Conservation (phyloP, 2,113 vertebrate genomes). For the Ardeotis arabs region DNA sequence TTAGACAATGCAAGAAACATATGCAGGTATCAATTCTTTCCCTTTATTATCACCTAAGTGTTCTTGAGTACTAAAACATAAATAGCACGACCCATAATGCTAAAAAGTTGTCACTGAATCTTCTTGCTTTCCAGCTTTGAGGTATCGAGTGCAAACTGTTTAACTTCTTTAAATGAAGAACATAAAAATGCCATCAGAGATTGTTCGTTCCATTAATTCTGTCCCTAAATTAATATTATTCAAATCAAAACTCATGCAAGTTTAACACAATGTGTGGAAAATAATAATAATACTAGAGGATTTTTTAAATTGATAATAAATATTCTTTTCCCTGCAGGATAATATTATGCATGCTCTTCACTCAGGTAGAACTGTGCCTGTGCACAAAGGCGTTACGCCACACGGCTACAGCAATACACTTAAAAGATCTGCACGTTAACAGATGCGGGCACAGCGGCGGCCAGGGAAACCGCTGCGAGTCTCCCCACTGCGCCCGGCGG, state of each 20-base stretch:
- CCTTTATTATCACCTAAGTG: background rate
- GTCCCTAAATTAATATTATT: background rate
- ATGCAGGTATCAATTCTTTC: background rate
- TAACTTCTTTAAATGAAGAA: background rate
- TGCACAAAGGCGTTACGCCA: rapidly evolving
- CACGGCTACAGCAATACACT: background rate
- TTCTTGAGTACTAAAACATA: background rate
- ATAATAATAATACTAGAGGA: rapidly evolving
- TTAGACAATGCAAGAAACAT: background rate
- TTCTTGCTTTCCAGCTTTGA: background rate
- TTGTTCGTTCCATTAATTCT: background rate
- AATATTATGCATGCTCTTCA: rapidly evolving
- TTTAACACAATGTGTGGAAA: rapidly evolving
- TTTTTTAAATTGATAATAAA: background rate
- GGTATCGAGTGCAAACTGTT: rapidly evolving
- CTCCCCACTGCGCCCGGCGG: too few species aligned
- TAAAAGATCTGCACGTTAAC: rapidly evolving
- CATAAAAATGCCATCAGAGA: rapidly evolving
- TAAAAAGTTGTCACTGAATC: background rate
- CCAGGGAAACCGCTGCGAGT: rapidly evolving
- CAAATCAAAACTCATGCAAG: background rate
- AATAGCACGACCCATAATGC: background rate
- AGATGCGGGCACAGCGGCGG: rapidly evolving
- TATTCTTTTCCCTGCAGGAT: rapidly evolving
- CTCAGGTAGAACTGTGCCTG: rapidly evolving